These are phyloP conservation scores for Hippocampus guttulatus DNA, from an alignment of 2,113 vertebrate genomes.

Conservation along the genomic window DNA sequence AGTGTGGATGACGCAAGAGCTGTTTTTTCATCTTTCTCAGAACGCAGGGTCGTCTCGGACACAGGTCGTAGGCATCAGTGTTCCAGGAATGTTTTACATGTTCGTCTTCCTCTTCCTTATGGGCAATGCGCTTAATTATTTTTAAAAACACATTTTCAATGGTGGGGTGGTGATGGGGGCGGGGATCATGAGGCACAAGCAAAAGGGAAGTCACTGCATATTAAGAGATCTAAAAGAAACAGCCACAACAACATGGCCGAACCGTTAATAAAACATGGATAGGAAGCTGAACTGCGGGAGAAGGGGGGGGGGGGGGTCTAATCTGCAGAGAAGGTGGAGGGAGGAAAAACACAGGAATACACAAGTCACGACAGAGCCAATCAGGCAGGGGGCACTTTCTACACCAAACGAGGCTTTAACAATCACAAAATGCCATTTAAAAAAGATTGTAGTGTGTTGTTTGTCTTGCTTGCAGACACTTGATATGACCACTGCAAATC, in stretches of 20 bases:
- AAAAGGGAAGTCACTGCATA: conserved; percentile 73
- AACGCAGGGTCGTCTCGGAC: conserved; percentile 66
- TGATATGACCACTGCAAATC: conserved; percentile 76
- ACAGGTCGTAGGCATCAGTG: conserved; percentile 63
- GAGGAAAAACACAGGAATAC: conserved; percentile 61
- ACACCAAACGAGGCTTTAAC: conserved; percentile 74
- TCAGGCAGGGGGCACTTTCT: conserved; percentile 63
- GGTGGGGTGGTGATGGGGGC: conserved; percentile 54
- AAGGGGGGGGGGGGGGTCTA: conserved; percentile 38
- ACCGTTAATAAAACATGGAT: conserved; percentile 69
- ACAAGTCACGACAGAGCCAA: conserved; percentile 70
- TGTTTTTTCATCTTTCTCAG: conserved; percentile 35
- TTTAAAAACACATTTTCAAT: conserved; percentile 65
- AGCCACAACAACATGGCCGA: conserved; percentile 65
- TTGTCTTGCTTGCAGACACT: conserved; percentile 72
- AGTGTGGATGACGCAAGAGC: conserved; percentile 64
- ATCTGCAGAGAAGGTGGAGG: conserved; percentile 31
- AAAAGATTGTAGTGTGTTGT: conserved; percentile 77
- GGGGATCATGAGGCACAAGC: conserved; percentile 54
- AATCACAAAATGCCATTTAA: conserved; percentile 77
- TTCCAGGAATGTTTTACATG: conserved; percentile 75
- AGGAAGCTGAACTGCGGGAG: conserved; percentile 52
- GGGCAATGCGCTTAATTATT: conserved; percentile 68
- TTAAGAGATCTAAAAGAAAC: conserved; percentile 71
- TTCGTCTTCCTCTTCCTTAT: conserved; percentile 75